Conservation (phyloP, 2,797 vertebrate species). For the Channallabes apus region DNA sequence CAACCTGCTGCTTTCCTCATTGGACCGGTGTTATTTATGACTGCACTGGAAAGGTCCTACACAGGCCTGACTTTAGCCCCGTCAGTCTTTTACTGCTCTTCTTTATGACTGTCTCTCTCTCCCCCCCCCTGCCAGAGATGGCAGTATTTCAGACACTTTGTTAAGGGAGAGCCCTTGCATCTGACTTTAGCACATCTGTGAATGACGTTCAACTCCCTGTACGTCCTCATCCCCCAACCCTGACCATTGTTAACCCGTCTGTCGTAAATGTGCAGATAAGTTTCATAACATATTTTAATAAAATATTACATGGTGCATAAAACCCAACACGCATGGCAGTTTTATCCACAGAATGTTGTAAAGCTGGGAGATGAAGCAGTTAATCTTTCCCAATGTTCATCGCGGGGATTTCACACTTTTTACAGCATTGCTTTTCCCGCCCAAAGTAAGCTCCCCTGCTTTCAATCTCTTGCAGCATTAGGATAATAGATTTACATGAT, state of each 20-base stretch:
- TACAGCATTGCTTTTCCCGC: neutral
- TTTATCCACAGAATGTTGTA: constrained; percentile 42
- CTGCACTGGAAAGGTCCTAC: constrained; percentile 9
- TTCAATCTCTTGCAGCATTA: neutral
- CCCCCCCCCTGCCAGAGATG: constrained; percentile 31
- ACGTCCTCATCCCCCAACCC: constrained; percentile 28
- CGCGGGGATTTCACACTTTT: constrained; percentile 17
- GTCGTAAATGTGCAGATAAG: constrained; percentile 31
- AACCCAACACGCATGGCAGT: constrained; percentile 29
- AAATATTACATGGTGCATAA: constrained; percentile 37
- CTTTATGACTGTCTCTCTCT: constrained; percentile 35
- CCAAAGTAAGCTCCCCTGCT: neutral
- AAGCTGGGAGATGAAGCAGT: constrained; percentile 34
- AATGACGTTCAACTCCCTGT: constrained; percentile 45
- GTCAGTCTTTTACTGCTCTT: constrained; percentile 44
- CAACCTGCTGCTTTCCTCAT: constrained; percentile 39
- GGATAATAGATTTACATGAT: constrained; percentile 30
- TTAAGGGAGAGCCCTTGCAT: constrained; percentile 28
- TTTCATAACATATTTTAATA: constrained; percentile 35
- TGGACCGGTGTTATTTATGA: constrained; percentile 23
- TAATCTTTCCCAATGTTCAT: constrained; percentile 30
- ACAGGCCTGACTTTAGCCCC: constrained; percentile 41
- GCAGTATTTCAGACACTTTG: constrained; percentile 47
- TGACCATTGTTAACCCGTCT: constrained; percentile 30
- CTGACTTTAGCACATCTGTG: constrained; percentile 47